Conservation (phyloP, 2,888 invertebrate species). For the Caenorhabditis afra region DNA sequence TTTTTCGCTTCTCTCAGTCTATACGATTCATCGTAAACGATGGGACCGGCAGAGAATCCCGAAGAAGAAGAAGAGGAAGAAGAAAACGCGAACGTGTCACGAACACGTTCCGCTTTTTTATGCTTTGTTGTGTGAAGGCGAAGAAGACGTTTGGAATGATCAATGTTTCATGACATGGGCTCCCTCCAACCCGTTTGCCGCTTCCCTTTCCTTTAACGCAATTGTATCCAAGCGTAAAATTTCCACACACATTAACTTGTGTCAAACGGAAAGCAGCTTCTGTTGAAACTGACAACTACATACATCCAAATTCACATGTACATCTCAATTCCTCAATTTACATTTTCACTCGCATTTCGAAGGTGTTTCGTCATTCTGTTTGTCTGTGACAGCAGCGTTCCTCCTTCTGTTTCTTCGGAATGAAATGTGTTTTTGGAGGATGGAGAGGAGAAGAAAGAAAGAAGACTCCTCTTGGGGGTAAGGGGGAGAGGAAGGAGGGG, state of each 20-base stretch:
- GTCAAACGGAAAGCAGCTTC: constrained; percentile 15
- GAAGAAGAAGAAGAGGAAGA: not conserved
- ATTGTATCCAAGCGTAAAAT: constrained; percentile 51
- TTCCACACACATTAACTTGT: constrained; percentile 53
- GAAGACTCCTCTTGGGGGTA: not conserved
- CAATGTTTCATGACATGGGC: constrained; percentile 43
- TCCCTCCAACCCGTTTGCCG: constrained; percentile 12
- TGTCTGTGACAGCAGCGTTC: not conserved
- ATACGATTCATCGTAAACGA: constrained; percentile 57
- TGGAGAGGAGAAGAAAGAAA: not conserved
- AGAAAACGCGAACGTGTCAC: constrained; percentile 46
- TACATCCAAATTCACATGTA: too few relatives aligned
- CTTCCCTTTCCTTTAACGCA: constrained; percentile 10
- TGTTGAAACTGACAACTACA: constrained; percentile 31
- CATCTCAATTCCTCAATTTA: constrained; percentile 11
- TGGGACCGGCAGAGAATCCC: constrained; percentile 8
- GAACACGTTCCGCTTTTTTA: constrained; percentile 28
- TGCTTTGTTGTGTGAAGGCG: not conserved
- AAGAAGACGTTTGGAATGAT: constrained; percentile 15
- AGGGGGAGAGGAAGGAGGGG: not conserved
- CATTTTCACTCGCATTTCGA: constrained; percentile 11
- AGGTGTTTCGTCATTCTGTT: constrained; percentile 15
- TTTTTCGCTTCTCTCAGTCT: constrained; percentile 27
- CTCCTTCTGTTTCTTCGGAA: too few relatives aligned
- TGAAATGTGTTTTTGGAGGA: not conserved